Evolutionary conservation across 1,140 invertebrate genomes (phyloP), one percentile per base, ranked within the genome.

Genomic region (Coenobita brevimanus): DNA sequence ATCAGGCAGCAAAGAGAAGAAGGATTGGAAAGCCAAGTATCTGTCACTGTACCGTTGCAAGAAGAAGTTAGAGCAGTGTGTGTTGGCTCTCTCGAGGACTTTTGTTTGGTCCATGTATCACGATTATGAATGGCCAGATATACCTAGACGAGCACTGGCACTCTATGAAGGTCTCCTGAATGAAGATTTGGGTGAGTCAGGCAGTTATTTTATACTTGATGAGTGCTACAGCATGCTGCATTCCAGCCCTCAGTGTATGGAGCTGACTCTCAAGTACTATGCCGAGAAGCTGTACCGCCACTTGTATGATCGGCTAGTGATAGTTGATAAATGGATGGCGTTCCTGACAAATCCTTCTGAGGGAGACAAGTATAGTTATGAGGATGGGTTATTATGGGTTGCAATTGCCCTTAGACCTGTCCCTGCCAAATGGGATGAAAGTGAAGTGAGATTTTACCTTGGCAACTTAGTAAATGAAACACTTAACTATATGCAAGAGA

Each of bases 81-180:
- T 90, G n/a, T 80, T 90, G 38, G 89, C 84, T 0, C 75, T 90
- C 24, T 88, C 89, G 2, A 62, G 84, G 30, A 88, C 86, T 21
- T 90, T 90, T 69, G 89, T 90, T 0, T 90, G 89, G 89, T 90
- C 89, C 24, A 82, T 90, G 89, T 90, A 88, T 33, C 76, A 83
- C 24, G 89, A 90, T 33, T 90, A 90, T 24, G 89, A 90, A 62
- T 90, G 89, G 89, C 89, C 89, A 0, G 89, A 90, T 38, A 90
- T 90, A 1, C 89, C 89, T 3, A 46, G 84, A 17, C 67, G 89
- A 33, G 84, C 89, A 2, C 75, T 90, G 27, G 78, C 80, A 8
- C 81, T 88, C 4, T 90, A 90, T n/a, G 57, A 88, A 27, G 50
- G 43, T 24, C 38, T 88, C 24, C 84, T 90, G 50, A 17, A 57